Evolutionary conservation across 2,113 vertebrate species (phyloP), one percentile per base, ranked within the genome.

Genomic region (Anhinga anhinga): DNA sequence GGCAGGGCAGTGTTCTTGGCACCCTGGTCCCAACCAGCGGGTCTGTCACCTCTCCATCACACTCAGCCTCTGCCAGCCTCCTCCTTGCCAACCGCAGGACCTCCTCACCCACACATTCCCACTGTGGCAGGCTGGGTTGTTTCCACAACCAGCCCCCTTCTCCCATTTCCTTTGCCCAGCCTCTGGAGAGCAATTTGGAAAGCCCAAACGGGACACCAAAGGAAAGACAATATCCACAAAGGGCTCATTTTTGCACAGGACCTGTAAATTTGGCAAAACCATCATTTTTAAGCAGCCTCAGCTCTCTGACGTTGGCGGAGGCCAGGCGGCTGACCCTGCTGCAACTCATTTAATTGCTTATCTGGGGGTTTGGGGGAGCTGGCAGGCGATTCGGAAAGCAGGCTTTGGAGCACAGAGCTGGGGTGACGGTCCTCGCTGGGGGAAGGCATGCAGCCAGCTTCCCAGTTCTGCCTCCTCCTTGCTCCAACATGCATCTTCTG

Each of bases 181-280:
- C 50, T 85, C 59, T 82, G 61, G 79, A 63, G 50, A 30, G 9
- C 36, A 19, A 26, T n/a, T 82, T 91, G 69, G 32, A 77, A 77
- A 91, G 17, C 30, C 34, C 13, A 23, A 85, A 15, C 17, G 0
- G 0, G 73, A 62, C 0, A 0, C 34, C 42, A 36, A 76, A 94
- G 62, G 27, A 65, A 80, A 29, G 42, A 9, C 15, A 20, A 0
- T 16, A 19, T 32, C 4, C 1, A 40, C 29, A 42, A 65, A 82
- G 16, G 20, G 49, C 44, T 80, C 65, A 6, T 80, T 86, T 90
- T 85, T 77, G 34, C 58, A 40, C n/a, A n/a, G 42, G 34, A 79
- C 22, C 47, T 2, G 3, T 15, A 76, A 30, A 79, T 82, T 52
- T 72, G 80, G 27, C 16, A 2, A 59, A 50, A 17, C 34, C 8